Conservation (phyloP, 2,113 vertebrate species). For the Arothron firmamentum region DNA sequence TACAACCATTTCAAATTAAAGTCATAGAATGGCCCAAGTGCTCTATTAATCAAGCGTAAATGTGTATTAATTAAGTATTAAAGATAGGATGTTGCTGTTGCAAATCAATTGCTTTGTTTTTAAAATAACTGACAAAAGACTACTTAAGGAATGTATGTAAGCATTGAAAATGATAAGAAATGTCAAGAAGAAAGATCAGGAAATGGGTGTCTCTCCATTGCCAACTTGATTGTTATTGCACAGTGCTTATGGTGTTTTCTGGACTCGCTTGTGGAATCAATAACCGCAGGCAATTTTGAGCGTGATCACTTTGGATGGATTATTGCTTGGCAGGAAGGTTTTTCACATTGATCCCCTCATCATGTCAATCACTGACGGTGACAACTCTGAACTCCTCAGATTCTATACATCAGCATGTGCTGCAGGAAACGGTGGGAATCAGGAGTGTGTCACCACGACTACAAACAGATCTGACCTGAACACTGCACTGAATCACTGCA, state of each 20-base stretch:
- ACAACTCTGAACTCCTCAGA: conserved; percentile 64
- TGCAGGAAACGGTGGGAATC: conserved; percentile 31
- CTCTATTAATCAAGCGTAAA: neutral
- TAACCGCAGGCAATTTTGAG: conserved; percentile 68
- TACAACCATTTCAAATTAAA: neutral
- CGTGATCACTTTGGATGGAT: conserved; percentile 73
- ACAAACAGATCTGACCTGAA: neutral
- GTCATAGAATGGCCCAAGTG: neutral
- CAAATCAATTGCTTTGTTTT: neutral
- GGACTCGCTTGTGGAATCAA: conserved; percentile 65
- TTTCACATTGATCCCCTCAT: conserved; percentile 71
- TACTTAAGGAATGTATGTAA: conserved; percentile 1
- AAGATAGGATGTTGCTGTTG: too few species aligned
- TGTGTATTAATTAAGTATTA: neutral
- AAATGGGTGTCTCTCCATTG: conserved; percentile 36
- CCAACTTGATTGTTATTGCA: conserved; percentile 62
- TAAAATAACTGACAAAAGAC: neutral
- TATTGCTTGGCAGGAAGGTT: conserved; percentile 68
- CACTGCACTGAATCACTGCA: too few species aligned
- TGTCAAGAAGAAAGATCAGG: conserved; percentile 11
- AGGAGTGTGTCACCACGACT: conserved; percentile 36
- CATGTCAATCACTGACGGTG: conserved; percentile 70
- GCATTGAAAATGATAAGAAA: conserved; percentile 21
- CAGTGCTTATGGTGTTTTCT: conserved; percentile 62
- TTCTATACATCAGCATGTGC: conserved; percentile 62